phyloP scores from a whole-genome alignment of 2,113 vertebrate genomes.

The Urocynchramus pylzowi region DNA sequence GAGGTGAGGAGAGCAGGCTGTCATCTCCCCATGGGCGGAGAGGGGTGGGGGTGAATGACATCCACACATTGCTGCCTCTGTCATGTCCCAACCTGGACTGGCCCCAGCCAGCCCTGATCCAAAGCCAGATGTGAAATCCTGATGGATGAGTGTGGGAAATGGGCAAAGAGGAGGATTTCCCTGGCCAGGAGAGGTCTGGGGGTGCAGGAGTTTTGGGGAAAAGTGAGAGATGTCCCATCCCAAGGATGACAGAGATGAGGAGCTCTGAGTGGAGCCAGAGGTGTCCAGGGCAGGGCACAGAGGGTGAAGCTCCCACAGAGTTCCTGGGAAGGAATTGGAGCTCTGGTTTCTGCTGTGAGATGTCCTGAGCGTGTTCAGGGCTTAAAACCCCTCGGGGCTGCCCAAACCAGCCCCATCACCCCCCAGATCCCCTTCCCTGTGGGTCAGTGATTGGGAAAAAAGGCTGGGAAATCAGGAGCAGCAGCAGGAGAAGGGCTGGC shows the following conservation, averaged over 20 bases:
- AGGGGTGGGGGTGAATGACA: background rate
- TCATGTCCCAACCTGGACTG: background rate
- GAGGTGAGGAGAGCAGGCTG: background rate
- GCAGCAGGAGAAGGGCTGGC: background rate
- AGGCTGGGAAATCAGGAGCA: background rate
- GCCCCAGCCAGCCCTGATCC: background rate
- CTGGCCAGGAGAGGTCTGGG: background rate
- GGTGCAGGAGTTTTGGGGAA: background rate
- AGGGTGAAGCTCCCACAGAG: rapidly evolving
- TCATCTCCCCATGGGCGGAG: background rate
- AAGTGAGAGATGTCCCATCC: background rate
- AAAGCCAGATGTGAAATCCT: background rate
- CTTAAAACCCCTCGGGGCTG: background rate
- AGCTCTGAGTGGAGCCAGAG: background rate
- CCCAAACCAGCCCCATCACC: background rate
- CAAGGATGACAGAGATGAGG: background rate
- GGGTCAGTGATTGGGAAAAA: background rate
- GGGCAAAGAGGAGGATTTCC: background rate
- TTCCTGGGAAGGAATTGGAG: too few species aligned
- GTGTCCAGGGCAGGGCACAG: rapidly evolving
- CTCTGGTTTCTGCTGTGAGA: background rate
- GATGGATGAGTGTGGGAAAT: rapidly evolving
- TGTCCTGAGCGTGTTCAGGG: rapidly evolving
- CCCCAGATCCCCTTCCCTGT: background rate
- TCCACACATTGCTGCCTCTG: background rate